These are phyloP conservation scores for Acanthopleura granulata DNA, from an alignment of 2,888 invertebrate genomes.

Conservation along the genomic window DNA sequence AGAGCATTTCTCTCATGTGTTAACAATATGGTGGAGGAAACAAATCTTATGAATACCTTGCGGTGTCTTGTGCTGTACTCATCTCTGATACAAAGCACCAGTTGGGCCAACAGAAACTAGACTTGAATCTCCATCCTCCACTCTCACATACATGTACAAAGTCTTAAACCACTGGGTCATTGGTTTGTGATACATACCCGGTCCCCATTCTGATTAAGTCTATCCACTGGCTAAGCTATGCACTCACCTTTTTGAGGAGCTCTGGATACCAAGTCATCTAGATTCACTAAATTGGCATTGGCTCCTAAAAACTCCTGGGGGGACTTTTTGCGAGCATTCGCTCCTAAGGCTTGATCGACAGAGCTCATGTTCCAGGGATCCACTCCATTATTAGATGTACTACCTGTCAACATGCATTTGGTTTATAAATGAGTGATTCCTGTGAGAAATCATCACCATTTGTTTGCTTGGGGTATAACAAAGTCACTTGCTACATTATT, in stretches of 20 bases:
- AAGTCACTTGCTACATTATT: too few species aligned
- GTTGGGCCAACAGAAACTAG: too few species aligned
- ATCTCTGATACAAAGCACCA: too few species aligned
- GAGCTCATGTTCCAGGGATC: slow-evolving; percentile 55
- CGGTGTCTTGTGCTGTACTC: too few species aligned
- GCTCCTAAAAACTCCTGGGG: slow-evolving; percentile 97
- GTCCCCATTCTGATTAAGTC: too few species aligned
- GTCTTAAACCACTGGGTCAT: not conserved
- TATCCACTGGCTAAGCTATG: not conserved
- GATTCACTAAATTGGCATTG: slow-evolving; percentile 95
- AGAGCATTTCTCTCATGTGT: too few species aligned
- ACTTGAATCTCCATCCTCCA: not conserved
- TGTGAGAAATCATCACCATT: too few species aligned
- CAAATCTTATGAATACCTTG: too few species aligned
- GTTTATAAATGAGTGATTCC: too few species aligned
- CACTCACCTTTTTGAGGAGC: slow-evolving; percentile 45
- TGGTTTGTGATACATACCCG: slow-evolving; percentile 2
- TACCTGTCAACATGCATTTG: too few species aligned
- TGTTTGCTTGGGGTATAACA: too few species aligned
- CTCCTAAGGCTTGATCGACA: slow-evolving; percentile 37
- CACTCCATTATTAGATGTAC: slow-evolving; percentile 20
- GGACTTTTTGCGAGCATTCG: slow-evolving; percentile 76
- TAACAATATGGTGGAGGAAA: too few species aligned
- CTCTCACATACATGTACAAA: not conserved
- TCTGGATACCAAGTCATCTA: slow-evolving; percentile 88